A percentile compares a stretch with the other conserved stretches of the same genome.
Conservation (phyloP, 2,888 invertebrate species). For the Leucophenga montana region DNA sequence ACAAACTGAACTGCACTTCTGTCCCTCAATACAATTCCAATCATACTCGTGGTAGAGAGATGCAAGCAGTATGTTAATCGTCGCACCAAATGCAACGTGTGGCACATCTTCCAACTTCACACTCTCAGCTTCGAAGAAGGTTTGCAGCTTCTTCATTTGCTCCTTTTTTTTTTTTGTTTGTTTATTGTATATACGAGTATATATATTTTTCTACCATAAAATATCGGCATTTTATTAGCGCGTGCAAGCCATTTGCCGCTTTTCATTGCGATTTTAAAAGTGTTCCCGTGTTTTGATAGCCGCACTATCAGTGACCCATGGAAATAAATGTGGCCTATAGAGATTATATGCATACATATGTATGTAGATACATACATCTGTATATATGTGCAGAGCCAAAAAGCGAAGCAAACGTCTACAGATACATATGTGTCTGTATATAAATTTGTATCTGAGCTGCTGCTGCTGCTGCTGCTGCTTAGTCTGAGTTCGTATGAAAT, state of each 20-base stretch:
- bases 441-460: background rate
- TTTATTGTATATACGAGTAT: conserved; percentile 8
- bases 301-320: conserved; percentile 69
- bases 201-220: conserved; percentile 54
- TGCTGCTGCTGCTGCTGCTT: background rate
- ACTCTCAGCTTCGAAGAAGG: background rate
- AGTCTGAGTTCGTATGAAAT: too few species aligned
- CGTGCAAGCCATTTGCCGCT: conserved; percentile 67
- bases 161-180: conserved; percentile 29
- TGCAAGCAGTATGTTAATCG: background rate
- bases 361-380: background rate
- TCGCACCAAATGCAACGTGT: background rate
- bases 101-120: conserved; percentile 4
- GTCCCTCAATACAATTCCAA: background rate
- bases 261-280: conserved; percentile 69
- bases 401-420: background rate
- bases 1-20: background rate
- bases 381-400: background rate
- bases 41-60: background rate
- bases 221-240: conserved; percentile 68
- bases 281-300: conserved; percentile 70
- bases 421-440: background rate
- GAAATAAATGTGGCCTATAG: conserved; percentile 70
- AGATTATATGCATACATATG: conserved; percentile 53
- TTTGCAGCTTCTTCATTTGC: conserved; percentile 1